phyloP scores from a whole-genome alignment of 2,888 invertebrate genomes.

The Netelia melanura region DNA sequence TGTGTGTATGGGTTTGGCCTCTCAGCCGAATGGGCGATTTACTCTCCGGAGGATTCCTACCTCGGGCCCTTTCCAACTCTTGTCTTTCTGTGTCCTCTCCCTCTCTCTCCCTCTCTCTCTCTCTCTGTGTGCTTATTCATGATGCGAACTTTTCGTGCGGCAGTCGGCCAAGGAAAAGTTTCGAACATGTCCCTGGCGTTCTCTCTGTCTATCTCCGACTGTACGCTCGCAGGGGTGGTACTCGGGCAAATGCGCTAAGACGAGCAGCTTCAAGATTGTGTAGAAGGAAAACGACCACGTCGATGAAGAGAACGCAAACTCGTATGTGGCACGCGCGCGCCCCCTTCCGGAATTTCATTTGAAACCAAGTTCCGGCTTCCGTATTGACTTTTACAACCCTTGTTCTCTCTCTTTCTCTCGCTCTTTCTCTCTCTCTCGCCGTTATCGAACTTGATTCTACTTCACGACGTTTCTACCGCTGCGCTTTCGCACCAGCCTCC shows the following conservation, averaged over 20 bases:
- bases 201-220: constrained; percentile 11
- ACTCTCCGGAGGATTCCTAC: too few species aligned
- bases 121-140: constrained; percentile 65
- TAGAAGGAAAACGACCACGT: neutral
- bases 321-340: neutral
- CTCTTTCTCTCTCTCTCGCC: constrained; percentile 6
- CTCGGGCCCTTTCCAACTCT: neutral
- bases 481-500: neutral
- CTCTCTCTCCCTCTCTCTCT: constrained; percentile 28
- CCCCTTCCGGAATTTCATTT: constrained; percentile 60
- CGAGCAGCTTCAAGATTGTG: constrained; percentile 13
- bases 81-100: constrained; percentile 25
- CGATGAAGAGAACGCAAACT: constrained; percentile 1
- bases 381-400: neutral
- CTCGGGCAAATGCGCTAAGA: constrained; percentile 10
- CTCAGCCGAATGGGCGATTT: neutral
- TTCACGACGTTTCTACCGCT: constrained; percentile 6
- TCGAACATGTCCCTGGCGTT: constrained; percentile 28
- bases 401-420: constrained; percentile 2
- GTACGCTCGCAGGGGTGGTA: neutral
- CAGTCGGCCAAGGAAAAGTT: constrained; percentile 58
- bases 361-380: constrained; percentile 56
- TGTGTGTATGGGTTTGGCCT: neutral
- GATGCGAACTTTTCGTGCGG: constrained; percentile 66
- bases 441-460: constrained; percentile 29